phyloP scores from a whole-genome alignment of 2,797 vertebrate genomes.

The Enteromius radiatus region DNA sequence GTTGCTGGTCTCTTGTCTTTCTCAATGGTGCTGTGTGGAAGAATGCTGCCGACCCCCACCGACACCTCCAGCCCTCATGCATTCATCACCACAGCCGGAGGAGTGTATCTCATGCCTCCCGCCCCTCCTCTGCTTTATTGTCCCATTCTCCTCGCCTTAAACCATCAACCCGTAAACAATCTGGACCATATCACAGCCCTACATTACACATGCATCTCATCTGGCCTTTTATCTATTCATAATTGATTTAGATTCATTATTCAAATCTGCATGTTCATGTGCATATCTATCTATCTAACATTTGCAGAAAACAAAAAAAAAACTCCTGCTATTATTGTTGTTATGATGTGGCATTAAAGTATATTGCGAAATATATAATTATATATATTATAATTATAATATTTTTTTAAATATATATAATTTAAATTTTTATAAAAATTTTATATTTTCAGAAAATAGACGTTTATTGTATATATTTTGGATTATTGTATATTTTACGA shows the following conservation, averaged over 20 bases:
- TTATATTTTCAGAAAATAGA: not conserved
- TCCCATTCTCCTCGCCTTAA: conserved; percentile 61
- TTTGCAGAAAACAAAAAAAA: not conserved
- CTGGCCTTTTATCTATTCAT: not conserved
- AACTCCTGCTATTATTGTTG: not conserved
- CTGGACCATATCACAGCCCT: conserved; percentile 64
- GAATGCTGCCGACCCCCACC: conserved; percentile 74
- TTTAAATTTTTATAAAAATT: not conserved
- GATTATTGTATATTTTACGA: not conserved
- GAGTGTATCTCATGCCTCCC: conserved; percentile 53
- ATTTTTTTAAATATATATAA: too few relatives aligned
- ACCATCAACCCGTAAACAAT: conserved; percentile 63
- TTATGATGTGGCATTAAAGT: not conserved
- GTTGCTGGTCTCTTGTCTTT: conserved; percentile 63
- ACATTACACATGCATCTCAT: conserved; percentile 19
- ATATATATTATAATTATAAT: too few relatives aligned
- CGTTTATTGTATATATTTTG: not conserved
- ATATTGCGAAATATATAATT: not conserved
- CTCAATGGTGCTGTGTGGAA: conserved; percentile 67
- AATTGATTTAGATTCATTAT: not conserved
- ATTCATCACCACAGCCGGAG: conserved; percentile 70
- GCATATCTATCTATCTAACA: not conserved
- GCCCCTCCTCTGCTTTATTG: conserved; percentile 59
- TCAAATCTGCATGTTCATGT: not conserved
- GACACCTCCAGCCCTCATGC: conserved; percentile 64